Percentiles rank a stretch among this genome's conserved stretches.
Conservation (phyloP, 2,797 vertebrate genomes). For the Pseudotriccus pelzelni region DNA sequence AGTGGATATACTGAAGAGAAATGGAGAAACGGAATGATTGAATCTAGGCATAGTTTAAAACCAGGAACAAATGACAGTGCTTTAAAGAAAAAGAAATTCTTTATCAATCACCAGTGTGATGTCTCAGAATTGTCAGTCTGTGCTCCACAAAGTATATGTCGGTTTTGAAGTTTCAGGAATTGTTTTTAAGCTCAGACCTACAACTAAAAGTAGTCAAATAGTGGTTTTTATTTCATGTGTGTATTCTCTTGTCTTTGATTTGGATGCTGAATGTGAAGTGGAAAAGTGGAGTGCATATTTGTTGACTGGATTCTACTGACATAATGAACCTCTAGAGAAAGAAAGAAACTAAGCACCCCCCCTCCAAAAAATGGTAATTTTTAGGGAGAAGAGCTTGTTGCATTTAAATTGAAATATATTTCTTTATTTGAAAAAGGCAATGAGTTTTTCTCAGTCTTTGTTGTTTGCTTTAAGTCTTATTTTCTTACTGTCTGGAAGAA, state of each 20-base stretch:
- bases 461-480: neutral
- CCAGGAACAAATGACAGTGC: neutral
- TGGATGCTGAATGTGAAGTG: neutral
- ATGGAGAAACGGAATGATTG: neutral
- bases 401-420: neutral
- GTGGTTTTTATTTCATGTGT: neutral
- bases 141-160: neutral
- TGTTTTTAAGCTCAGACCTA: neutral
- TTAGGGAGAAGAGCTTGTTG: neutral
- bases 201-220: neutral
- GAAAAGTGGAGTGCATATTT: neutral
- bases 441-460: neutral
- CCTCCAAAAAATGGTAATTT: neutral
- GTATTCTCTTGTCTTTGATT: neutral
- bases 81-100: neutral
- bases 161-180: neutral
- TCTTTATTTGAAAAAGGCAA: neutral
- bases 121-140: neutral
- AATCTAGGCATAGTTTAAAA: neutral
- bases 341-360: neutral
- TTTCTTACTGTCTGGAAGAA: neutral
- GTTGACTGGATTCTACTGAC: neutral
- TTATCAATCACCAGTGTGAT: neutral
- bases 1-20: neutral
- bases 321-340: neutral